Base-by-base conservation (phyloP, 2,797 vertebrate species). In the Coccyzus lansbergi region DNA sequence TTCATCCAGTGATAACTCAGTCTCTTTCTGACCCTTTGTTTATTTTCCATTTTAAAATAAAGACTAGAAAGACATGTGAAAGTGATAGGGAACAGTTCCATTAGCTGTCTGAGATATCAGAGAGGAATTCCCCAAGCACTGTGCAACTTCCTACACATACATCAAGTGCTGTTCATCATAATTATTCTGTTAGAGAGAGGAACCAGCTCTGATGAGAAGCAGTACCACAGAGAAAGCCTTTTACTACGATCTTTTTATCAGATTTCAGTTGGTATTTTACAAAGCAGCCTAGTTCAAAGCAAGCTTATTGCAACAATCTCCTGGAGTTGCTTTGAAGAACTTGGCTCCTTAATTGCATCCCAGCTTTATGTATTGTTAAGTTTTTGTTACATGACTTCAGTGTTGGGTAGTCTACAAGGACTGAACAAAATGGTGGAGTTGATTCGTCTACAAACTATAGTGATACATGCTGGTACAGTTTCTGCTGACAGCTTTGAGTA, bases 41-140 rank as follows among this genome's bases (percentile, higher is more conserved):
- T 87, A 83, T 86, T 94, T 94, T 94, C 38, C 3, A 7, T 80
- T 76, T 69, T 75, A 67, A 90, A 93, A 83, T 63, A 79, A 86
- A 75, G 52, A 40, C 26, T 67, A 63, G 33, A 83, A 86, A 95
- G 55, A 38, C 42, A 9, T 86, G 90, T 87, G 48, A 83, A 93
- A 94, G 69, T 77, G 55, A 56, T 78, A 88, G 20, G 34, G 21
- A 86, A 46, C 26, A 48, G 36, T 94, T 90, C 49, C n/a, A 60
- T 95, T 85, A 92, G 40, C 71, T 94, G 49, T 84, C 85, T 91
- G 79, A 88, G 42, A 71, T 7, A 92, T 91, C 64, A 76, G 49
- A 72, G 49, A 81, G 70, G 68, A 88, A 95, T 95, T 96, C 81
- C 78, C 85, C 64, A 88, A 94, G 40, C 60, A 34, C 62, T 72